These are phyloP conservation scores for Hymenopus coronatus DNA, from an alignment of 2,888 invertebrate species.

Conservation along the genomic window DNA sequence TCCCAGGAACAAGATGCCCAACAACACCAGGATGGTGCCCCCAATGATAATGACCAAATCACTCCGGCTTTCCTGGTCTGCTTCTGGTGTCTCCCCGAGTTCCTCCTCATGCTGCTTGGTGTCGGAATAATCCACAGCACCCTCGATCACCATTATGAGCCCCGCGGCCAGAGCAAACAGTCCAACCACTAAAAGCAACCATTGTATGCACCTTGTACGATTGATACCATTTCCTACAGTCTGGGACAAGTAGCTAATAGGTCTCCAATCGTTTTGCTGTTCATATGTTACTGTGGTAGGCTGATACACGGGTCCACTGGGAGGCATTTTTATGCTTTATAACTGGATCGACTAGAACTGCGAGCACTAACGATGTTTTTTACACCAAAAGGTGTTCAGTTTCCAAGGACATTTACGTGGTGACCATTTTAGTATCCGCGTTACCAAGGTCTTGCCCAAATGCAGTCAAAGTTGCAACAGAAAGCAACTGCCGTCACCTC, in stretches of 20 bases:
- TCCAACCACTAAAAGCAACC: slow-evolving; percentile 40
- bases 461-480: not conserved
- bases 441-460: slow-evolving; percentile 28
- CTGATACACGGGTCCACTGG: slow-evolving; percentile 70
- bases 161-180: slow-evolving; percentile 47
- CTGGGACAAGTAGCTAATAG: slow-evolving; percentile 41
- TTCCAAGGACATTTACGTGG: not conserved
- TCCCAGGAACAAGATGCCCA: slow-evolving; percentile 60
- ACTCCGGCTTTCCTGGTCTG: slow-evolving; percentile 32
- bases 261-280: slow-evolving; percentile 45
- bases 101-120: slow-evolving; percentile 45
- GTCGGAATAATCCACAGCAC: slow-evolving; percentile 59
- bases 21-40: slow-evolving; percentile 60
- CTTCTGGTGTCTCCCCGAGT: slow-evolving; percentile 34
- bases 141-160: slow-evolving; percentile 61
- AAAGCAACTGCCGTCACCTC: not conserved
- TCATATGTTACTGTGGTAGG: slow-evolving; percentile 76
- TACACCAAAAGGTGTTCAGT: not conserved
- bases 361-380: not conserved
- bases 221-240: slow-evolving; percentile 36
- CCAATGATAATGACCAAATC: slow-evolving; percentile 56
- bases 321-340: slow-evolving; percentile 53
- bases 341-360: not conserved
- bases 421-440: slow-evolving; percentile 28
- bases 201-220: slow-evolving; percentile 41